Percentiles rank a stretch among this genome's conserved stretches.
Conservation (phyloP, 2,888 invertebrate genomes). For the Rhamphomyia laevipes region DNA sequence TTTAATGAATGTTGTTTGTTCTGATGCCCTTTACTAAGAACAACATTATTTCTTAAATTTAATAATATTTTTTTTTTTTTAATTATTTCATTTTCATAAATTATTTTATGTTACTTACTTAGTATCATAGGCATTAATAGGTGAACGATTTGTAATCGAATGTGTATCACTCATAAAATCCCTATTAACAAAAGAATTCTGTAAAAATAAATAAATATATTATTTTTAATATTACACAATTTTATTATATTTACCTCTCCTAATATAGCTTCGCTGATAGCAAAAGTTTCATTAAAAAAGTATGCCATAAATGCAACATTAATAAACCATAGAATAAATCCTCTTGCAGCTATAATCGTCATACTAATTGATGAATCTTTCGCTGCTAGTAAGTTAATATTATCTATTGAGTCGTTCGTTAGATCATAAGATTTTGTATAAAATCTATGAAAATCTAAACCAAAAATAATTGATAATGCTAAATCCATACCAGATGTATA, state of each 20-base stretch:
- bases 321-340: not conserved
- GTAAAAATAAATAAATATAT: not conserved
- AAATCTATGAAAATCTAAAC: not conserved
- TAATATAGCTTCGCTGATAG: not conserved
- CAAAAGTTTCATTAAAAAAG: not conserved
- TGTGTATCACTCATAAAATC: not conserved
- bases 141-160: not conserved
- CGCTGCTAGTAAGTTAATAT: not conserved
- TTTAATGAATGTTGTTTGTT: not conserved
- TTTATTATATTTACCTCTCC: not conserved
- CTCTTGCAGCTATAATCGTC: not conserved
- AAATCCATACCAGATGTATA: not conserved
- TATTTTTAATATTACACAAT: not conserved
- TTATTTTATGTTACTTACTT: not conserved
- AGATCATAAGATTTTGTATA: not conserved
- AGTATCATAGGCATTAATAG: not conserved
- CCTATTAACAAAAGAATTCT: not conserved
- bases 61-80: too few species aligned
- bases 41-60: too few species aligned
- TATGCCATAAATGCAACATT: not conserved
- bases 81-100: too few species aligned
- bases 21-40: not conserved
- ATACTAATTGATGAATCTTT: not conserved
- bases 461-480: not conserved
- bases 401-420: not conserved